These are phyloP conservation scores for Esox masquinongy DNA, from an alignment of 2,797 vertebrate genomes.

Conservation along the genomic window DNA sequence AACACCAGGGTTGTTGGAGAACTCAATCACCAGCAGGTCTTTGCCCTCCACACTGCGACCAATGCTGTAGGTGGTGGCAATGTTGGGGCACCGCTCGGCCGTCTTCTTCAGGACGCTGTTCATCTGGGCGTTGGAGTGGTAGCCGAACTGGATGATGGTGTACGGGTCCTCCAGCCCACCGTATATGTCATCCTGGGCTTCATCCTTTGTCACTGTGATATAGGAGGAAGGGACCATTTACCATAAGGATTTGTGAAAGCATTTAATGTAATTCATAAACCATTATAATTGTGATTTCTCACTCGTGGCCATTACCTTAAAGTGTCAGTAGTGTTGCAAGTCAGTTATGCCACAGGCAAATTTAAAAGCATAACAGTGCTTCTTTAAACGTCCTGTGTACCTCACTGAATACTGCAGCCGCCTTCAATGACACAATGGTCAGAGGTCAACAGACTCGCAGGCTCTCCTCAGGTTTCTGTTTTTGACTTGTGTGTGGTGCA, in stretches of 20 bases:
- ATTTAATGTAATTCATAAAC: background rate
- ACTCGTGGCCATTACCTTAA: background rate
- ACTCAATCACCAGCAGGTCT: slow-evolving; percentile 92
- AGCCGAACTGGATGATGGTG: slow-evolving; percentile 76
- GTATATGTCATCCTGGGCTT: slow-evolving; percentile 33
- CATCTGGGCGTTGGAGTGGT: slow-evolving; percentile 87
- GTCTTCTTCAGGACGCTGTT: slow-evolving; percentile 78
- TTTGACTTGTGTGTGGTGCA: too few relatives aligned
- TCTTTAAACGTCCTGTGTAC: background rate
- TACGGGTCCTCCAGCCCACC: slow-evolving; percentile 57
- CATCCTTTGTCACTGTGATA: slow-evolving; percentile 37
- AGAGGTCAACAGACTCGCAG: too few relatives aligned
- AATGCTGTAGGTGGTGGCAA: slow-evolving; percentile 90
- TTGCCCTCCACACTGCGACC: slow-evolving; percentile 88
- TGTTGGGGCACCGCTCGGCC: slow-evolving; percentile 78
- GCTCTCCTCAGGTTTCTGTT: too few relatives aligned
- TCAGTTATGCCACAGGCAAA: background rate
- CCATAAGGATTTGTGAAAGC: background rate
- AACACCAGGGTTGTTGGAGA: slow-evolving; percentile 87
- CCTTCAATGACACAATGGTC: too few relatives aligned
- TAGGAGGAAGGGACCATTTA: slow-evolving; percentile 7
- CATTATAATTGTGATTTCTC: background rate
- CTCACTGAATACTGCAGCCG: background rate
- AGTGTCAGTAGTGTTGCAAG: background rate
- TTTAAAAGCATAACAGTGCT: background rate